Percentiles rank a stretch among this genome's conserved stretches.
phyloP scores from a whole-genome alignment of 2,797 vertebrate genomes.

The Denticeps clupeoides region DNA sequence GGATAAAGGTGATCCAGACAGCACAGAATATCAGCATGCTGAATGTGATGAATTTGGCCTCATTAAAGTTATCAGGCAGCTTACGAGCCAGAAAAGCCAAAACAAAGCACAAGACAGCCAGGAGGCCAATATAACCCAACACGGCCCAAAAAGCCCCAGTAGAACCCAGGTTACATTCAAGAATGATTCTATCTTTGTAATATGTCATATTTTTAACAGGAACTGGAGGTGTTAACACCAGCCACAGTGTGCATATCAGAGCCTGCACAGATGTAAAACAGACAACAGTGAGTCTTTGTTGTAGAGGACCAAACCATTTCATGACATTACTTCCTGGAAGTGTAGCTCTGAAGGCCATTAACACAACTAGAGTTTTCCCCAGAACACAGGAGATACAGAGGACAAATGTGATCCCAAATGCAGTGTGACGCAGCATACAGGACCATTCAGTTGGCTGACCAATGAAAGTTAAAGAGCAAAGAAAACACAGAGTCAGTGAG shows the following conservation, averaged over 20 bases:
- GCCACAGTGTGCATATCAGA: conserved; percentile 28
- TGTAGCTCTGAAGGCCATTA: conserved; percentile 29
- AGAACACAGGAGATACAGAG: conserved; percentile 29
- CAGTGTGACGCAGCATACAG: conserved; percentile 27
- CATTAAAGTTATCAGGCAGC: conserved; percentile 27
- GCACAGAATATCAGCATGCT: conserved; percentile 33
- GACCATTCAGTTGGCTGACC: conserved; percentile 26
- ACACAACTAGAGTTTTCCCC: conserved; percentile 33
- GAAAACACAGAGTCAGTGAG: conserved; percentile 32
- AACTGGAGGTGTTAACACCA: conserved; percentile 25
- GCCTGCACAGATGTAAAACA: conserved; percentile 26
- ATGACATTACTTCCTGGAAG: conserved; percentile 29
- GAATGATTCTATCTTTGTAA: conserved; percentile 25
- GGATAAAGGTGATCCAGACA: conserved; percentile 28
- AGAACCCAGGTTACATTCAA: conserved; percentile 27
- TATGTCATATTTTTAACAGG: conserved; percentile 21
- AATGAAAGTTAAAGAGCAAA: conserved; percentile 33
- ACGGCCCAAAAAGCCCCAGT: conserved; percentile 24
- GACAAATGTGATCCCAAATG: conserved; percentile 29
- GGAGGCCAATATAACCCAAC: conserved; percentile 23
- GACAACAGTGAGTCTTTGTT: conserved; percentile 28
- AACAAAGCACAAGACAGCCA: conserved; percentile 22
- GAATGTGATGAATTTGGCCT: conserved; percentile 31
- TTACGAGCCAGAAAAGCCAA: conserved; percentile 23
- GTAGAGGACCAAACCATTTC: conserved; percentile 32